These are phyloP conservation scores for Cheirogaleus major DNA, from an alignment of 2,797 vertebrate genomes.

Conservation along the genomic window DNA sequence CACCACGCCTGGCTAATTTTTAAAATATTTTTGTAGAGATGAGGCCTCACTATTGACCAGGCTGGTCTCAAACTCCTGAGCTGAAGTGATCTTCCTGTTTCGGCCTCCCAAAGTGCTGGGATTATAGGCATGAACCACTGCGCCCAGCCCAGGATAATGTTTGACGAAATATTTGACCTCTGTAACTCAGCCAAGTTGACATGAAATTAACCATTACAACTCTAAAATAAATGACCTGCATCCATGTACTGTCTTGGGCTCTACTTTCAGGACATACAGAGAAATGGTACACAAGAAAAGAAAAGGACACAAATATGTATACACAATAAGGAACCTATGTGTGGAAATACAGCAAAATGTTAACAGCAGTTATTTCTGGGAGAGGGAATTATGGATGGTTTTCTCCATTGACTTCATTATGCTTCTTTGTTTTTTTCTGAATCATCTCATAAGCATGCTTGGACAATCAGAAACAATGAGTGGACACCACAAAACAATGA, in stretches of 20 bases:
- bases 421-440: conserved; percentile 16
- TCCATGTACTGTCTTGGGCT: neutral
- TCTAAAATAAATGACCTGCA: neutral
- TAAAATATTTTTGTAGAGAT: too few species aligned
- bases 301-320: neutral
- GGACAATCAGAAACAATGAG: conserved; percentile 27
- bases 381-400: neutral
- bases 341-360: neutral
- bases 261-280: neutral
- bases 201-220: neutral
- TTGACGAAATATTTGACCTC: neutral
- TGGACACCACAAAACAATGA: neutral
- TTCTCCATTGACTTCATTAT: neutral
- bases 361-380: neutral
- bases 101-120: neutral
- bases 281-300: neutral
- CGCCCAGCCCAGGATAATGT: neutral
- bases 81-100: neutral
- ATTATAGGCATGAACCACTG: neutral
- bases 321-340: neutral
- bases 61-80: neutral
- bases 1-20: too few species aligned
- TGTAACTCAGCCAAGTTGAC: neutral
- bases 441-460: conserved; percentile 13
- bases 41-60: neutral